A percentile compares a stretch with the other conserved stretches of the same genome.
Conservation (phyloP, 2,113 vertebrate genomes). For the Electrona antarctica region DNA sequence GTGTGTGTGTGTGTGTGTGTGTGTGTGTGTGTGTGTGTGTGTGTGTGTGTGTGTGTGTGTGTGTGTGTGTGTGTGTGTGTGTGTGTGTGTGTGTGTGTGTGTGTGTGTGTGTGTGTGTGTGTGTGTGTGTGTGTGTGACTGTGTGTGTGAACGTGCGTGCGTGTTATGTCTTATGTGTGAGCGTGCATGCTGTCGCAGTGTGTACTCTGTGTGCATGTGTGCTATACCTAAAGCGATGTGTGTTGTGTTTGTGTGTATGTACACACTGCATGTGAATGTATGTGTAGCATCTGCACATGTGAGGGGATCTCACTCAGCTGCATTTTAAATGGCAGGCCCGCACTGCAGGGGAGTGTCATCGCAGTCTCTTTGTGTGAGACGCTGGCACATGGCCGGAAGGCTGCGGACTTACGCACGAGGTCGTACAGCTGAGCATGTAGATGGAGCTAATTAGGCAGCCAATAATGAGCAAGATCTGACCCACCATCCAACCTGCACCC, state of each 20-base stretch:
- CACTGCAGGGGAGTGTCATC: constrained; percentile 22
- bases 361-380: constrained; percentile 14
- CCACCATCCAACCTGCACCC: not conserved
- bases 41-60: not conserved
- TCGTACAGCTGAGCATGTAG: constrained; percentile 13
- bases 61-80: not conserved
- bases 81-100: not conserved
- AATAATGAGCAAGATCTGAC: constrained; percentile 35
- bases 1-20: not conserved
- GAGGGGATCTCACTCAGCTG: too few relatives aligned
- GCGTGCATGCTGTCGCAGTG: constrained; percentile 6
- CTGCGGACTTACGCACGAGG: not conserved
- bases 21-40: not conserved
- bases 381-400: constrained; percentile 3
- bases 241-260: constrained; percentile 3
- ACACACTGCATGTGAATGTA: constrained; percentile 50
- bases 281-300: too few relatives aligned
- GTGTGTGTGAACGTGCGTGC: not conserved
- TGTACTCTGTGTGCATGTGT: constrained; percentile 4
- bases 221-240: not conserved
- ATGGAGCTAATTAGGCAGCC: constrained; percentile 40
- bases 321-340: constrained; percentile 4
- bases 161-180: not conserved
- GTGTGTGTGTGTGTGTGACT: not conserved
- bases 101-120: not conserved